Percentiles rank a stretch among this genome's conserved stretches.
Conservation (phyloP, 1,140 invertebrate species). For the Andrena cerasifolii region DNA sequence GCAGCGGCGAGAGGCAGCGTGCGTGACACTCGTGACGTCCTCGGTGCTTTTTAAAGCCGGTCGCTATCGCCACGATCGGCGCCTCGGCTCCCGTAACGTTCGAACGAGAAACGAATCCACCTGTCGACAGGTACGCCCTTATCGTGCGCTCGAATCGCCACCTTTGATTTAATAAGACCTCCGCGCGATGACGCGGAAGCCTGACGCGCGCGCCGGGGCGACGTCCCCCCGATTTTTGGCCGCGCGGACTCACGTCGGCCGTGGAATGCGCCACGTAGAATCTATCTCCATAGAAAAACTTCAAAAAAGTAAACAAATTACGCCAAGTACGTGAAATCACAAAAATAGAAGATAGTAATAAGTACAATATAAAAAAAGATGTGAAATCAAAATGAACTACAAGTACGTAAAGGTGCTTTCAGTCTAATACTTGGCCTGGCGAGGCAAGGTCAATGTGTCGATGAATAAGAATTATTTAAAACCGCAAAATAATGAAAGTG, state of each 20-base stretch:
- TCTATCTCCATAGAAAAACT: too few relatives aligned
- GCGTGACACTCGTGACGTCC: constrained; percentile 62
- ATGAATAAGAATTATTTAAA: too few relatives aligned
- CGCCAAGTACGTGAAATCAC: too few relatives aligned
- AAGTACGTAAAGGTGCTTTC: too few relatives aligned
- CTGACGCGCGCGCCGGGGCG: constrained; percentile 50
- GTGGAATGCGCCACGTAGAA: constrained; percentile 70
- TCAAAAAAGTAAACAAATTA: too few relatives aligned
- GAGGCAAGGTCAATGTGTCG: too few relatives aligned
- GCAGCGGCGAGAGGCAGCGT: constrained; percentile 39
- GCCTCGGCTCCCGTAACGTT: constrained; percentile 45
- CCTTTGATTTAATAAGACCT: constrained; percentile 70
- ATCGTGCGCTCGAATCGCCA: constrained; percentile 54
- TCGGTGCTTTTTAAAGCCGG: constrained; percentile 47
- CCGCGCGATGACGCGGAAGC: constrained; percentile 64
- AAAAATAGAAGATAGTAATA: too few relatives aligned
- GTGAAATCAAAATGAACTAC: too few relatives aligned
- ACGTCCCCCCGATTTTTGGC: constrained; percentile 26
- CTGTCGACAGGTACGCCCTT: constrained; percentile 62
- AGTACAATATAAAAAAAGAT: too few relatives aligned
- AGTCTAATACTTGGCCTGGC: too few relatives aligned
- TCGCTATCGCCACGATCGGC: constrained; percentile 55
- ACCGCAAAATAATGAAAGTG: too few relatives aligned
- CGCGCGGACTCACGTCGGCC: constrained; percentile 64
- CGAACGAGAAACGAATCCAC: constrained; percentile 59